A percentile compares a stretch with the other conserved stretches of the same genome.
These are phyloP conservation scores for Parnassius glacialis DNA, from an alignment of 2,888 invertebrate species.

Conservation along the genomic window DNA sequence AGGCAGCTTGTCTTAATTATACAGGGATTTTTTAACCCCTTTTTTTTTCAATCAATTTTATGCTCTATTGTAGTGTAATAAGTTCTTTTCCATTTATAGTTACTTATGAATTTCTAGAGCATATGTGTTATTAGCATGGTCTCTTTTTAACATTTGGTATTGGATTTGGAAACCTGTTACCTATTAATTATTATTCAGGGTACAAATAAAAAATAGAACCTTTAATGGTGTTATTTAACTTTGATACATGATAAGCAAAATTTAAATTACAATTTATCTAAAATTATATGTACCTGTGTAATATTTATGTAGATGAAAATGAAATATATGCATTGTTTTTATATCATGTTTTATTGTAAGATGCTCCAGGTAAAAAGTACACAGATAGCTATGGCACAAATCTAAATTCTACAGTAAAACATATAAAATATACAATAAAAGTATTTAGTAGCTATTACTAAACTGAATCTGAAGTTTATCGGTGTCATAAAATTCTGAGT, in stretches of 20 bases:
- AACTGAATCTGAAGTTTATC: too few species aligned
- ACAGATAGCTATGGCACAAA: too few species aligned
- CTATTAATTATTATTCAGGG: slow-evolving; percentile 13
- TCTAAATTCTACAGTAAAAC: too few species aligned
- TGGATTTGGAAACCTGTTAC: not conserved
- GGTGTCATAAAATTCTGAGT: too few species aligned
- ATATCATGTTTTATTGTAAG: slow-evolving; percentile 5
- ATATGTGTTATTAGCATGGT: too few species aligned
- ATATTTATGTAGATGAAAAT: slow-evolving; percentile 19
- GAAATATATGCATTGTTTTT: slow-evolving; percentile 19
- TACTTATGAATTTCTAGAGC: too few species aligned
- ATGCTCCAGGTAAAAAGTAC: not conserved
- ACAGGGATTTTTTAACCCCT: slow-evolving; percentile 10
- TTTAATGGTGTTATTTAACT: not conserved
- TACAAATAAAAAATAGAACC: slow-evolving; percentile 1
- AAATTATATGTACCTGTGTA: slow-evolving; percentile 13
- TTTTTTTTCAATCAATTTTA: not conserved
- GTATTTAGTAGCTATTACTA: too few species aligned
- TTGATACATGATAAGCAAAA: not conserved
- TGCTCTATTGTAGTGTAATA: not conserved
- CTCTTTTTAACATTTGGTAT: too few species aligned
- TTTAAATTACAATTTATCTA: not conserved
- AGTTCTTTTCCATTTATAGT: not conserved
- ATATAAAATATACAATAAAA: too few species aligned
- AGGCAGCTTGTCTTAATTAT: slow-evolving; percentile 11